Base-by-base conservation (phyloP, 2,113 vertebrate genomes). In the Ifrita kowaldi region DNA sequence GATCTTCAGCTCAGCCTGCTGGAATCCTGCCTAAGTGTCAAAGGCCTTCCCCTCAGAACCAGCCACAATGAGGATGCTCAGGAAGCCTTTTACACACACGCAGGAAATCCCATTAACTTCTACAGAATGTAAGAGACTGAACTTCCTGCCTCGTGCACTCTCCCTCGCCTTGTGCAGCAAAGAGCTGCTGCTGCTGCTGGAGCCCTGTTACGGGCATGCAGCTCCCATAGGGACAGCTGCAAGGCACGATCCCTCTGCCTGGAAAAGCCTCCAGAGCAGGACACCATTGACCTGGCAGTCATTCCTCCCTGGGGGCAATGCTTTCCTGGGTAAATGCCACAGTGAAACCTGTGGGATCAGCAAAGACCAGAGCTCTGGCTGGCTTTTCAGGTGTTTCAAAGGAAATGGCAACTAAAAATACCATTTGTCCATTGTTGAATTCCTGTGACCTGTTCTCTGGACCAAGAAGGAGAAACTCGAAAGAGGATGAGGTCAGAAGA, bases 221-320 rank as follows among this genome's bases (percentile, higher is more conserved):
- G 60, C 11, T 33, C 64, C 26, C 39, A 60, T 6, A 17, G 26
- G 19, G 27, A 39, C 19, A 64, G 42, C 24, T n/a, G 20, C 59
- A 28, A 21, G 3, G 14, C 30, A 35, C 0, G 0, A 22, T n/a
- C 41, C 15, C 20, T 16, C 19, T 1, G 6, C 21, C 37, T 63
- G n/a, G 33, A 42, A 70, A 44, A 39, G 10, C 6, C 18, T 52
- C 37, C 27, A 17, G 28, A 28, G 10, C 28, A 6, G 7, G 21
- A 26, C 60, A 63, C 10, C 17, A 15, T 2, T 8, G 27, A 22
- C 20, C 59, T 22, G 28, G 17, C 3, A 11, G 42, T 14, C 16
- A 6, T 30, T 44, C 22, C 60, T 49, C 32, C 28, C 83, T 6
- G 27, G 32, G 16, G 22, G 15, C 27, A 16, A 21, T 7, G 10